Evolutionary conservation across 2,113 vertebrate genomes (phyloP).

Genomic region (Rhadina sibilatrix): DNA sequence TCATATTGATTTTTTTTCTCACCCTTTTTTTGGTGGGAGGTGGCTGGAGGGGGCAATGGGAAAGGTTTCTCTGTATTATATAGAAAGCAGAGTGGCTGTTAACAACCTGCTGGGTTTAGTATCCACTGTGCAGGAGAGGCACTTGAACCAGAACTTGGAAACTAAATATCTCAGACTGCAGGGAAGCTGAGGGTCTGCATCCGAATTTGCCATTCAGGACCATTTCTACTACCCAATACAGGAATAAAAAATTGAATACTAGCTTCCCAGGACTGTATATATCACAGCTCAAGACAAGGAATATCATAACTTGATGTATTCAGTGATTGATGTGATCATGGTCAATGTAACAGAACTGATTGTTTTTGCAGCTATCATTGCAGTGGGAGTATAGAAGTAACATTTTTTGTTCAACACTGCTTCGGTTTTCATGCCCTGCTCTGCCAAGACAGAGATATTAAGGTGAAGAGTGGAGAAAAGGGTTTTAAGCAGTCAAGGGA

Average conservation of each 20-base stretch:
- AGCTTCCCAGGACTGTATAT: background rate
- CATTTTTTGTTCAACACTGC: background rate
- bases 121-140: background rate
- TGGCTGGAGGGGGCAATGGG: background rate
- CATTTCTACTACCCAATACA: background rate
- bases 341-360: background rate
- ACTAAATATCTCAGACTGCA: background rate
- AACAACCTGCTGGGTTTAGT: background rate
- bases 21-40: background rate
- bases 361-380: background rate
- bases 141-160: background rate
- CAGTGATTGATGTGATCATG: background rate
- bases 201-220: background rate
- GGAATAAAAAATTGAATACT: background rate
- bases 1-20: slow-evolving; percentile 46
- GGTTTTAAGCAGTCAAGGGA: slow-evolving; percentile 17
- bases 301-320: background rate
- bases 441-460: slow-evolving; percentile 28
- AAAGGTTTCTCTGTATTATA: background rate
- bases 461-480: background rate
- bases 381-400: background rate
- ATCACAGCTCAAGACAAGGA: background rate
- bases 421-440: background rate
- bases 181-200: background rate
- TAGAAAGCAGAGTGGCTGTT: background rate